These are phyloP conservation scores for Protobothrops flavoviridis DNA, from an alignment of 2,113 vertebrate species.

Conservation along the genomic window DNA sequence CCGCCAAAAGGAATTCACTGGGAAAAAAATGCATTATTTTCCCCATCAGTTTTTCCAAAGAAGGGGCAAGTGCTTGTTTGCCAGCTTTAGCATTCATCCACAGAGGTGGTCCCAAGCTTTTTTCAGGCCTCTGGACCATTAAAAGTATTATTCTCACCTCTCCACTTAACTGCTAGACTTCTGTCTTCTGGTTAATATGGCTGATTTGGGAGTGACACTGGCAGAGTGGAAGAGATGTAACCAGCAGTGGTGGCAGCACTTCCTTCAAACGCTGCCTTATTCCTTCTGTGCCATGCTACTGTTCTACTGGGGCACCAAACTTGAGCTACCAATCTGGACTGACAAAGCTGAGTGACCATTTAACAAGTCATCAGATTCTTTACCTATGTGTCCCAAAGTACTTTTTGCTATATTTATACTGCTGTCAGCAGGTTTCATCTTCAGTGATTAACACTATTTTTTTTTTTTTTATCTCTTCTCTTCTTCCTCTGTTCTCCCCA, in stretches of 20 bases:
- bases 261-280: not conserved
- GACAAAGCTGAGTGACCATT: not conserved
- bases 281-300: not conserved
- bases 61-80: not conserved
- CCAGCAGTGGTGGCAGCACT: not conserved
- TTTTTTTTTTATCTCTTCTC: conserved; percentile 14
- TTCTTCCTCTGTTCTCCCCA: conserved; percentile 53
- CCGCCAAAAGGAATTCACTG: not conserved
- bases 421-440: fast-evolving
- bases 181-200: not conserved
- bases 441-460: fast-evolving
- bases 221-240: not conserved
- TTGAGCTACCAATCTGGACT: not conserved
- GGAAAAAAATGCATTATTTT: not conserved
- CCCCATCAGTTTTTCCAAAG: not conserved
- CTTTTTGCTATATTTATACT: not conserved
- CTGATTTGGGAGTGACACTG: not conserved
- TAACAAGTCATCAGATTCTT: not conserved
- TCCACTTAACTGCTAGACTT: not conserved
- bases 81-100: not conserved
- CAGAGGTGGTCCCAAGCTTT: not conserved
- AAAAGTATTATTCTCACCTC: not conserved
- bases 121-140: not conserved
- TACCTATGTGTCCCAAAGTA: not conserved
- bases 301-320: not conserved